phyloP scores from a whole-genome alignment of 2,888 invertebrate genomes.

The Zaprionus bogoriensis region DNA sequence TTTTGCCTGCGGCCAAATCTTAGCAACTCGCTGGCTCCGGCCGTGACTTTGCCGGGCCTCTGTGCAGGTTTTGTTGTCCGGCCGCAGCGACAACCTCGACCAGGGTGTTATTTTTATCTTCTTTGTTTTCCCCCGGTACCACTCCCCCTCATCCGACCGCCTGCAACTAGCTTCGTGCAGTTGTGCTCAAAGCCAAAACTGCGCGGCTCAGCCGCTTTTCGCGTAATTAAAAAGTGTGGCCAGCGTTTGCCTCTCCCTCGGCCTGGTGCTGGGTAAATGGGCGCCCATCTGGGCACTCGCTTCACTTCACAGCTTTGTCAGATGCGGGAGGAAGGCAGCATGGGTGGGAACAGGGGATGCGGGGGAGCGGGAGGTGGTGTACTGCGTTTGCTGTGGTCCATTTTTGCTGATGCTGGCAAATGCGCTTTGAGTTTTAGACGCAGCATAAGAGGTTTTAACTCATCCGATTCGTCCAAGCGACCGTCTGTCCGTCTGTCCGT shows the following conservation, averaged over 20 bases:
- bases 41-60: conserved; percentile 49
- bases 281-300: conserved; percentile 48
- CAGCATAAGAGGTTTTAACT: conserved; percentile 64
- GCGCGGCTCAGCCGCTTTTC: conserved; percentile 77
- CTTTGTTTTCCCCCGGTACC: conserved; percentile 18
- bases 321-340: conserved; percentile 1
- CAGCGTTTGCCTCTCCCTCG: conserved; percentile 21
- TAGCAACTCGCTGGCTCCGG: conserved; percentile 46
- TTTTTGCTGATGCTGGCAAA: conserved; percentile 67
- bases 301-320: conserved; percentile 55
- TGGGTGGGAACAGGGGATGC: not conserved
- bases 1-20: conserved; percentile 65
- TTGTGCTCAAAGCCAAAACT: conserved; percentile 68
- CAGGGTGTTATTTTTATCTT: conserved; percentile 13
- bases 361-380: not conserved
- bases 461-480: conserved; percentile 28
- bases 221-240: conserved; percentile 78
- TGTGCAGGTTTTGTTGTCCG: conserved; percentile 41
- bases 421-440: conserved; percentile 73
- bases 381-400: conserved; percentile 41
- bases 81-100: conserved; percentile 49
- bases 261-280: conserved; percentile 24
- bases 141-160: not conserved
- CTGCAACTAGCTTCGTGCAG: conserved; percentile 21
- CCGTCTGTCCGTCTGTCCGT: not conserved